phyloP scores from a whole-genome alignment of 2,113 vertebrate genomes.

The Tragelaphus scriptus region DNA sequence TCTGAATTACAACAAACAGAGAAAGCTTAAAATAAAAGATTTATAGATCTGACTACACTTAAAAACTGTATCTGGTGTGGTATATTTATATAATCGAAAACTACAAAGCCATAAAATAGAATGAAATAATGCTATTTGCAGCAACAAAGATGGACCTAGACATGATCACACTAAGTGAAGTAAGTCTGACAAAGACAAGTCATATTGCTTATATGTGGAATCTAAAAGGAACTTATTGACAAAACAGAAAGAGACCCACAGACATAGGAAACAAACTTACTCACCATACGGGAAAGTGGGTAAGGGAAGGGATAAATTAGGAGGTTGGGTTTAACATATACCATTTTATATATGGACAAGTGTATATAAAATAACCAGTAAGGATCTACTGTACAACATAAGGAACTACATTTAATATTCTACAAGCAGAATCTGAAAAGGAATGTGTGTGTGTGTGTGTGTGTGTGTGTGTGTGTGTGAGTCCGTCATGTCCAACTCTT shows the following conservation, averaged over 20 bases:
- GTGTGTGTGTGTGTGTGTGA: background rate
- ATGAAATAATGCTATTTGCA: background rate
- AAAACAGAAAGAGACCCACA: background rate
- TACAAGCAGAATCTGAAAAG: background rate
- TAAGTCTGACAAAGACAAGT: background rate
- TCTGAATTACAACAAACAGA: background rate
- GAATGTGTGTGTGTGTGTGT: background rate
- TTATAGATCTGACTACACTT: background rate
- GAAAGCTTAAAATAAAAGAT: background rate
- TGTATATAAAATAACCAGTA: background rate
- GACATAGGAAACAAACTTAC: background rate
- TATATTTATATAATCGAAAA: background rate
- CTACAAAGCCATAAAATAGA: background rate
- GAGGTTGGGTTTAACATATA: background rate
- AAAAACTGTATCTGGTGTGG: background rate
- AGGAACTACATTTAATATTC: background rate
- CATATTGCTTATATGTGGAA: background rate
- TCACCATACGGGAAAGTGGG: background rate
- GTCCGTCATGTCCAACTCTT: background rate
- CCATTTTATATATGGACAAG: background rate
- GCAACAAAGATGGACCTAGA: background rate
- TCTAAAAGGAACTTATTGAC: background rate
- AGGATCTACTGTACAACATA: background rate
- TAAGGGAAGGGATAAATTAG: background rate
- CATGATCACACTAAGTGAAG: background rate